Evolutionary conservation across 2,113 vertebrate genomes (phyloP).

Genomic region (Lampris incognitus): DNA sequence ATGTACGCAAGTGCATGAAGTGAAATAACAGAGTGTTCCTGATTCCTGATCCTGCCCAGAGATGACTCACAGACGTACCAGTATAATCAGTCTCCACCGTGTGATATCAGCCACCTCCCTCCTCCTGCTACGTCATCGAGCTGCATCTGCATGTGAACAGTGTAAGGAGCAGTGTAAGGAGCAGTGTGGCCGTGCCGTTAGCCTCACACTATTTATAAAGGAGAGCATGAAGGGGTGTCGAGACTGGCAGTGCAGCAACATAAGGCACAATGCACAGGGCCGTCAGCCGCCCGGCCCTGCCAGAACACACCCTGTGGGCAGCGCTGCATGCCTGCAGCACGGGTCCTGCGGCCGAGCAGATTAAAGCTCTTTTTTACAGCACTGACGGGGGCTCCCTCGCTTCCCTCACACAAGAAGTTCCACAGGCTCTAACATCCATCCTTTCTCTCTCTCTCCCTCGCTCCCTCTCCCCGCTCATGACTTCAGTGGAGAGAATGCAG

Average conservation of each 20-base stretch:
- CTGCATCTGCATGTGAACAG: slow-evolving; percentile 61
- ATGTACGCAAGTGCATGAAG: too few relatives aligned
- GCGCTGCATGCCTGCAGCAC: slow-evolving; percentile 77
- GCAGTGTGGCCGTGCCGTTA: slow-evolving; percentile 56
- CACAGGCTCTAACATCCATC: slow-evolving; percentile 73
- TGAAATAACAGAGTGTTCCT: neutral
- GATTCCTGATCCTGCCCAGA: neutral
- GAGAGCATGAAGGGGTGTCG: slow-evolving; percentile 69
- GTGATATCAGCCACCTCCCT: slow-evolving; percentile 10
- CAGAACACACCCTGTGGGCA: slow-evolving; percentile 83
- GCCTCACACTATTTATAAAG: slow-evolving; percentile 75
- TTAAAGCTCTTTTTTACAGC: slow-evolving; percentile 84
- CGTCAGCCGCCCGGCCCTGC: slow-evolving; percentile 72
- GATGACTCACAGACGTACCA: neutral
- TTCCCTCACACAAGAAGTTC: slow-evolving; percentile 80
- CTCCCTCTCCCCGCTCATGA: slow-evolving; percentile 59
- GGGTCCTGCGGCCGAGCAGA: slow-evolving; percentile 83
- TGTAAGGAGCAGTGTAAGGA: slow-evolving; percentile 53
- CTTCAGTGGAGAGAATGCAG: slow-evolving; percentile 77
- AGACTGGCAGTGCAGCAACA: slow-evolving; percentile 70
- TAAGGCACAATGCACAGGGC: slow-evolving; percentile 79
- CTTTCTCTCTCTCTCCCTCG: slow-evolving; percentile 3
- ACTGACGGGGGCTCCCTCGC: slow-evolving; percentile 83
- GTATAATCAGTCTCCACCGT: neutral
- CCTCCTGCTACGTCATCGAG: slow-evolving; percentile 2